A percentile compares a stretch with the other conserved stretches of the same genome.
These are phyloP conservation scores for Spilosoma lubricipeda DNA, from an alignment of 2,888 invertebrate genomes.

Conservation along the genomic window DNA sequence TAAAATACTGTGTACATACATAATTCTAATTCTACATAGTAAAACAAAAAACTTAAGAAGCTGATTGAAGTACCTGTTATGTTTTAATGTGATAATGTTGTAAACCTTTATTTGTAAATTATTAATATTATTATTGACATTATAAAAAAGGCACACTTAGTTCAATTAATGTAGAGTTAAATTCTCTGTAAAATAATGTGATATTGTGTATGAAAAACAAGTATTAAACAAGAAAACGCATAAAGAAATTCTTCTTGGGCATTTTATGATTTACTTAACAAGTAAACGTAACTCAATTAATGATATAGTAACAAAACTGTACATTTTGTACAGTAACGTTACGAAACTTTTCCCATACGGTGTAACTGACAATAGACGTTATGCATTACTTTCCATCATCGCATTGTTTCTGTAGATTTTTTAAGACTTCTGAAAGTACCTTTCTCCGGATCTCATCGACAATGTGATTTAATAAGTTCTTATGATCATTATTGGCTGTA, in stretches of 20 bases:
- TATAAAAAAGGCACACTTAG: no score
- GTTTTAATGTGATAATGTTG: neutral
- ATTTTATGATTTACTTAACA: constrained; percentile 13
- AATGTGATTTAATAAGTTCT: constrained; percentile 4
- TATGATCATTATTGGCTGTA: neutral
- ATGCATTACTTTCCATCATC: constrained; percentile 48
- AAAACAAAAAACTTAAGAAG: no score
- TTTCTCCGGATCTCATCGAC: constrained; percentile 26
- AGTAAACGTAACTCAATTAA: constrained; percentile 32
- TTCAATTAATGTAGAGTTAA: no score
- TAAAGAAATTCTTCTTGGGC: neutral
- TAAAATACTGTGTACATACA: no score
- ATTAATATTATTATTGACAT: no score
- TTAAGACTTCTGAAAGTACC: constrained; percentile 29
- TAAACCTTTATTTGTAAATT: no score
- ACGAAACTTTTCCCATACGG: constrained; percentile 57
- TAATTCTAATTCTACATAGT: no score
- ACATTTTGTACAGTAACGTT: constrained; percentile 41
- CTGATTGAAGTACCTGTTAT: neutral
- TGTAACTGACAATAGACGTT: constrained; percentile 55
- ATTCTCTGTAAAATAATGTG: no score
- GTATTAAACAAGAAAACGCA: neutral
- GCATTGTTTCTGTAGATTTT: constrained; percentile 42
- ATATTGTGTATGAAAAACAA: neutral
- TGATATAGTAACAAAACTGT: constrained; percentile 45